Evolutionary conservation across 1,140 invertebrate genomes (phyloP).

Genomic region (Drosophila ficusphila): DNA sequence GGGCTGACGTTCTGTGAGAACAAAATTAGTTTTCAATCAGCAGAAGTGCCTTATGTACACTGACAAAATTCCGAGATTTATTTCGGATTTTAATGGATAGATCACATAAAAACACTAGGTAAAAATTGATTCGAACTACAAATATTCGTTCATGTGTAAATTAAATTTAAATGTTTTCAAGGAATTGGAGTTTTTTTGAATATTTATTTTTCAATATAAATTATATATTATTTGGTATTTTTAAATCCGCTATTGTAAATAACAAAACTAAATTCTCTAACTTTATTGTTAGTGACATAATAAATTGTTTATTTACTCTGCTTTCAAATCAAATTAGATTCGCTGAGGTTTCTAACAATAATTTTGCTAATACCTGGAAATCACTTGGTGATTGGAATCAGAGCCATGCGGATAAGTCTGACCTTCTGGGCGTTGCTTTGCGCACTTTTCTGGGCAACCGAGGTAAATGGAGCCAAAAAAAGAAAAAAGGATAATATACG

Average conservation of each 20-base stretch:
- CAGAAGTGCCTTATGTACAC: not conserved
- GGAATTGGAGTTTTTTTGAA: too few relatives aligned
- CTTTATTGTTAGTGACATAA: not conserved
- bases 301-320: not conserved
- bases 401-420: constrained; percentile 8
- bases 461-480: too few relatives aligned
- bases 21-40: constrained; percentile 51
- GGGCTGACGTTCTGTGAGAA: constrained; percentile 69
- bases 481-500: too few relatives aligned
- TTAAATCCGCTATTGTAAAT: not conserved
- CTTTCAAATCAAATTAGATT: not conserved
- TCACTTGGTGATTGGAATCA: constrained; percentile 1
- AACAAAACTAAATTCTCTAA: not conserved
- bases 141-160: too few relatives aligned
- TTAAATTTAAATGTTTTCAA: too few relatives aligned
- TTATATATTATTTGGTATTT: too few relatives aligned
- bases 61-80: not conserved
- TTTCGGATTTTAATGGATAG: not conserved
- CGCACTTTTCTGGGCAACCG: not conserved
- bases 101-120: too few relatives aligned
- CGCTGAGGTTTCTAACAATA: not conserved
- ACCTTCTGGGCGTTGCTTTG: not conserved
- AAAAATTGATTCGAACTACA: too few relatives aligned
- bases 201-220: too few relatives aligned
- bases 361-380: not conserved